phyloP scores from a whole-genome alignment of 2,797 vertebrate genomes.

The Lacerta bilineata region DNA sequence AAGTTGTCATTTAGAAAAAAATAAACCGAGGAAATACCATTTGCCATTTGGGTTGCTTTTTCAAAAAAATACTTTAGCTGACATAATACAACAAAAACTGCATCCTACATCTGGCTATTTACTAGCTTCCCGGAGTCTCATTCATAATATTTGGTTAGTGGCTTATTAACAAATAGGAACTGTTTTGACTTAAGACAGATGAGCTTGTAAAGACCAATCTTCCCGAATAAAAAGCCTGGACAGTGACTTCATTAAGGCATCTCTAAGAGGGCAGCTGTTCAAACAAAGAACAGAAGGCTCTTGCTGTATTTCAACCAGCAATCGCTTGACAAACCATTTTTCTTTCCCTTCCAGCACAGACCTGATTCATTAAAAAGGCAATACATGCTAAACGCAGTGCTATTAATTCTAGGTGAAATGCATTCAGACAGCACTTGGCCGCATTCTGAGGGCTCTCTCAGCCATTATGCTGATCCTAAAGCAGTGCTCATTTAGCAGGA shows the following conservation, averaged over 20 bases:
- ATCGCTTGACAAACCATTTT: constrained; percentile 49
- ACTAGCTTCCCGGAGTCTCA: constrained; percentile 51
- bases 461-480: constrained; percentile 23
- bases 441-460: background rate
- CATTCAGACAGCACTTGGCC: constrained; percentile 33
- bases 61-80: constrained; percentile 49
- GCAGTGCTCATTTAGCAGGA: constrained; percentile 41
- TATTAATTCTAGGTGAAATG: constrained; percentile 11
- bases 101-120: constrained; percentile 60
- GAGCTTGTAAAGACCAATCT: constrained; percentile 57
- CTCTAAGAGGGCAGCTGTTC: constrained; percentile 61
- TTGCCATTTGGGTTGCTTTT: constrained; percentile 20
- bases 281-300: constrained; percentile 59
- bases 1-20: no score
- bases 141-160: constrained; percentile 67
- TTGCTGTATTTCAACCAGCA: constrained; percentile 56
- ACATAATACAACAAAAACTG: constrained; percentile 54
- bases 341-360: constrained; percentile 49
- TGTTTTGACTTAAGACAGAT: constrained; percentile 62
- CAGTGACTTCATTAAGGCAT: constrained; percentile 54
- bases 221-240: constrained; percentile 47
- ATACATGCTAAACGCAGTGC: constrained; percentile 37
- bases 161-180: constrained; percentile 65
- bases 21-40: background rate
- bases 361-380: constrained; percentile 56